Percentiles rank a stretch among this genome's conserved stretches.
Evolutionary conservation across 2,888 invertebrate species (phyloP).

Genomic region (Creontiades dilutus): DNA sequence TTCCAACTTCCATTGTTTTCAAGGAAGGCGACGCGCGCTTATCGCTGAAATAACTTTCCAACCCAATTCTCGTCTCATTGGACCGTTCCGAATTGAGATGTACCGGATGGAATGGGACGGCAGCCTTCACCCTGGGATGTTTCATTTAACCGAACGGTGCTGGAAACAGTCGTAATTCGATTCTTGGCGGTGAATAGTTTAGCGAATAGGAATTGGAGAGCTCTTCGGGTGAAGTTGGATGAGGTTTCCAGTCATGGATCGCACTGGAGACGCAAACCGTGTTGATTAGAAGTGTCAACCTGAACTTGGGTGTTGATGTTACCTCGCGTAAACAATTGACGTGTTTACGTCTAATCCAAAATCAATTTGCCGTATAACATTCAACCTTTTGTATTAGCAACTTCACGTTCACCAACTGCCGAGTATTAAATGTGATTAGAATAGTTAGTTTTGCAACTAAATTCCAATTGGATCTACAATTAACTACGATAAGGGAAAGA

Average conservation of each 20-base stretch:
- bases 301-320: neutral
- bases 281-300: neutral
- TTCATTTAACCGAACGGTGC: neutral
- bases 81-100: neutral
- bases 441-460: no score
- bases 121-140: neutral
- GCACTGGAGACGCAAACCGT: neutral
- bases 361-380: no score
- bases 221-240: neutral
- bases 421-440: no score
- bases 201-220: neutral
- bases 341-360: no score
- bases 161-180: neutral
- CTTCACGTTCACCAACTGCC: no score
- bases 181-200: neutral
- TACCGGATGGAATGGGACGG: neutral
- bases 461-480: no score
- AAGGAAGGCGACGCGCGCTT: neutral
- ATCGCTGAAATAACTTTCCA: neutral
- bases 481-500: no score
- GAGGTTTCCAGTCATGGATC: neutral
- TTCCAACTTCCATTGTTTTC: neutral
- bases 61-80: neutral
- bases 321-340: neutral
- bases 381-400: no score